These are phyloP conservation scores for Pherbina coryleti DNA, from an alignment of 2,888 invertebrate species.

Conservation along the genomic window DNA sequence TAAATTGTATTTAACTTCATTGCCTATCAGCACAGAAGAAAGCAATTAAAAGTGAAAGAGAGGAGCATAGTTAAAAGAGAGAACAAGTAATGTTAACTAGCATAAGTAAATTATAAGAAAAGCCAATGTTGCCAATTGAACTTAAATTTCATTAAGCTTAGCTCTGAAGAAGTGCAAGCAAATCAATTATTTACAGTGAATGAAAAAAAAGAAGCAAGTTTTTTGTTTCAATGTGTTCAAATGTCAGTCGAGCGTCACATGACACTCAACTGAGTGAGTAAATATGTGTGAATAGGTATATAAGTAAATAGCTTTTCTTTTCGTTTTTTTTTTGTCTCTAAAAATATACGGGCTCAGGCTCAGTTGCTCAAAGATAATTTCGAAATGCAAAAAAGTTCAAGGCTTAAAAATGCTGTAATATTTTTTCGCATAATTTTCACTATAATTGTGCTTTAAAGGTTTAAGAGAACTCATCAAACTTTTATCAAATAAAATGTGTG, in stretches of 20 bases:
- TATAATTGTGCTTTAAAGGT: background rate
- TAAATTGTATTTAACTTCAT: background rate
- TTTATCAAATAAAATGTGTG: background rate
- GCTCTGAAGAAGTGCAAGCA: slow-evolving; percentile 45
- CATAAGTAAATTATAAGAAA: slow-evolving; percentile 19
- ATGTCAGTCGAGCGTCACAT: background rate
- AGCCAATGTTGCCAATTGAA: slow-evolving; percentile 39
- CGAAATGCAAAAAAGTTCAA: background rate
- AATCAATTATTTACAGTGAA: slow-evolving; percentile 34
- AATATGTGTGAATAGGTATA: background rate
- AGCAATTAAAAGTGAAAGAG: slow-evolving; percentile 15
- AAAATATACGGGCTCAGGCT: slow-evolving; percentile 4
- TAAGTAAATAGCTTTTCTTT: background rate
- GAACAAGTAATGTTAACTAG: slow-evolving; percentile 23
- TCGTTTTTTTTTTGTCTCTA: too few species aligned
- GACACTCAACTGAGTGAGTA: background rate
- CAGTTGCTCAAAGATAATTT: slow-evolving; percentile 27
- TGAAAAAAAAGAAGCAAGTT: background rate
- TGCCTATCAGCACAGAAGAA: background rate
- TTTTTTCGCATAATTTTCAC: background rate
- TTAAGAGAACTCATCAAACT: background rate
- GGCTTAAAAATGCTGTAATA: slow-evolving; percentile 1
- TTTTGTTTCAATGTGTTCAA: background rate
- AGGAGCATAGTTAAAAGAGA: slow-evolving; percentile 2
- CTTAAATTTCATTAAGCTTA: slow-evolving; percentile 26